phyloP scores from a whole-genome alignment of 2,113 vertebrate genomes.

The Corvus moneduloides region DNA sequence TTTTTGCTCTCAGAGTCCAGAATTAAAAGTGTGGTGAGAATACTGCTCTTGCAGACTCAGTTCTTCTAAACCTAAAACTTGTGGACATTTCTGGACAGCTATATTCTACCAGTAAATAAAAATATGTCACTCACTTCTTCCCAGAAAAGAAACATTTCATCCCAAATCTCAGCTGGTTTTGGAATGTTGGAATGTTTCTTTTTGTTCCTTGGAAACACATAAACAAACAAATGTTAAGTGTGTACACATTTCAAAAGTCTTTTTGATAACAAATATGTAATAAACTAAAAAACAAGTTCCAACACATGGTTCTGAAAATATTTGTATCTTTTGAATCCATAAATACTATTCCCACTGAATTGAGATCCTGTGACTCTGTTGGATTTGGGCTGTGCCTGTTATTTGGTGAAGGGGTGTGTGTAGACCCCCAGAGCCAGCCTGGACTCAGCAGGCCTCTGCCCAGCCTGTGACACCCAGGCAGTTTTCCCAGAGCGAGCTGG shows the following conservation, averaged over 20 bases:
- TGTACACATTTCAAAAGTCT: not conserved
- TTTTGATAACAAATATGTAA: not conserved
- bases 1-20: not conserved
- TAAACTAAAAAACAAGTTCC: not conserved
- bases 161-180: not conserved
- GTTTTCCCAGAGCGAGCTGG: not conserved
- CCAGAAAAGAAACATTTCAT: not conserved
- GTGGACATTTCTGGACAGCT: not conserved
- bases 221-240: not conserved
- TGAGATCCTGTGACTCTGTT: not conserved
- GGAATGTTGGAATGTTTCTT: not conserved
- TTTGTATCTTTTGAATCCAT: not conserved
- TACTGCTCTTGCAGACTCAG: not conserved
- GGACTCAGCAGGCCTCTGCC: not conserved
- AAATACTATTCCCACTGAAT: not conserved
- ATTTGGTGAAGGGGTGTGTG: rapidly evolving
- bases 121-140: not conserved
- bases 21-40: not conserved
- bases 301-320: not conserved
- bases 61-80: not conserved
- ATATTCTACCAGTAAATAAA: not conserved
- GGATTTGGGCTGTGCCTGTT: not conserved
- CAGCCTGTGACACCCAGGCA: rapidly evolving
- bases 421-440: not conserved
- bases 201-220: not conserved